Evolutionary conservation across 1,140 invertebrate genomes (phyloP).

Genomic region (Pantala flavescens): DNA sequence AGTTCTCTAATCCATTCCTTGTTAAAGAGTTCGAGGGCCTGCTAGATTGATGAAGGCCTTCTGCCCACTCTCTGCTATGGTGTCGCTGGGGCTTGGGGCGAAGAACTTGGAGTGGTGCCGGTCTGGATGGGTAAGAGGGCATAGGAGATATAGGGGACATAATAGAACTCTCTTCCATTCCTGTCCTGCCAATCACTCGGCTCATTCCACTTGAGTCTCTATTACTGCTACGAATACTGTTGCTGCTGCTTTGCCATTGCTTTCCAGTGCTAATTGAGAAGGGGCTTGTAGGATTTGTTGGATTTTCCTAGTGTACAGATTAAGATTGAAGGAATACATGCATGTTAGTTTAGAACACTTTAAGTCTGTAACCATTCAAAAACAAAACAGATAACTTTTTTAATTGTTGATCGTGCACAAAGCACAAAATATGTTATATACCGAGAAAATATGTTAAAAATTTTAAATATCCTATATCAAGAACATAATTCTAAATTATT

Average conservation of each 20-base stretch:
- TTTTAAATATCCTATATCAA: too few species aligned
- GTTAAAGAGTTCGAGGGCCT: neutral
- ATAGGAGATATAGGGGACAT: neutral
- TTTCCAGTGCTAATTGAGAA: neutral
- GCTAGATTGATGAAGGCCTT: neutral
- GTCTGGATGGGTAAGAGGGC: neutral
- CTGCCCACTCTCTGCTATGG: neutral
- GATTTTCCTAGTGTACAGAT: neutral
- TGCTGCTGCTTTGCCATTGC: neutral
- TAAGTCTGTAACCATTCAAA: too few species aligned
- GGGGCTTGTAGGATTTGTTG: neutral
- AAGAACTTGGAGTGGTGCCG: neutral
- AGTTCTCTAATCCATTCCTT: neutral
- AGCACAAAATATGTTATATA: too few species aligned
- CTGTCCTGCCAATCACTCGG: neutral
- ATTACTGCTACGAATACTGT: neutral
- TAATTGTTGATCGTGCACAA: too few species aligned
- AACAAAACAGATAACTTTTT: too few species aligned
- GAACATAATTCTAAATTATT: too few species aligned
- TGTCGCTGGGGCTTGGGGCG: neutral
- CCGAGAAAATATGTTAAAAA: too few species aligned
- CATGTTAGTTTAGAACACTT: neutral
- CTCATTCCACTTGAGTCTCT: neutral
- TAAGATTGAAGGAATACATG: neutral
- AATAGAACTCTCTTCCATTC: neutral